Conservation (phyloP, 2,888 invertebrate genomes). For the Celastrina argiolus region DNA sequence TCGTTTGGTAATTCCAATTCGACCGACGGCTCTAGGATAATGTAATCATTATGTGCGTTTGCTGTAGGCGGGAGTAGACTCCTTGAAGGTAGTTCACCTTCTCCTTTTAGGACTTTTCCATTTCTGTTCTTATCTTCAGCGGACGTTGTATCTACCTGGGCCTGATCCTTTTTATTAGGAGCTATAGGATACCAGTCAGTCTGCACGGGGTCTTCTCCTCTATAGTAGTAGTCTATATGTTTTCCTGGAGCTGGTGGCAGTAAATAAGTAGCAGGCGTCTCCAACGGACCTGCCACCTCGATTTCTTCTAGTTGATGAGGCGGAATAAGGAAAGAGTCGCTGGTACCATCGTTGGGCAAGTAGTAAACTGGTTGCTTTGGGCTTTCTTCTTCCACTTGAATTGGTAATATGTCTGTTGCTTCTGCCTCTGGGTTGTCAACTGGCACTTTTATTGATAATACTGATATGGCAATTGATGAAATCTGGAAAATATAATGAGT, state of each 20-base stretch:
- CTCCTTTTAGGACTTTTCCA: conserved; percentile 39
- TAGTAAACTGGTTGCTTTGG: conserved; percentile 50
- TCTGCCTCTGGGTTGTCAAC: conserved; percentile 44
- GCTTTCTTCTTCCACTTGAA: conserved; percentile 36
- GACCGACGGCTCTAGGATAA: conserved; percentile 56
- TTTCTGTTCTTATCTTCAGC: conserved; percentile 34
- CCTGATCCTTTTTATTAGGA: conserved; percentile 39
- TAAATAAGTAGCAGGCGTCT: conserved; percentile 54
- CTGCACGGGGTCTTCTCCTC: conserved; percentile 51
- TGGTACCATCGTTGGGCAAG: conserved; percentile 43
- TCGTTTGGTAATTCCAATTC: conserved; percentile 59
- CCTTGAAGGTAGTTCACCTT: conserved; percentile 49
- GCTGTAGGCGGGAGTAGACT: conserved; percentile 56
- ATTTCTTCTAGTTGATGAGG: conserved; percentile 49
- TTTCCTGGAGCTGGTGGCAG: conserved; percentile 50
- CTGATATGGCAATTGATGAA: conserved; percentile 43
- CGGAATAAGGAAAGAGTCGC: conserved; percentile 58
- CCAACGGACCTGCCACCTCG: conserved; percentile 42
- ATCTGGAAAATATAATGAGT: conserved; percentile 47
- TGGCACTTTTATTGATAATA: conserved; percentile 56
- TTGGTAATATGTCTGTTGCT: conserved; percentile 36
- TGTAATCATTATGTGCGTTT: conserved; percentile 55
- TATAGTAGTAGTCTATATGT: conserved; percentile 44
- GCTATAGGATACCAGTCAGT: conserved; percentile 66
- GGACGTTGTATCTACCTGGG: conserved; percentile 18